Evolutionary conservation across 2,888 invertebrate genomes (phyloP), one percentile per base, ranked within the genome.

Genomic region (Ormyrus thymus): DNA sequence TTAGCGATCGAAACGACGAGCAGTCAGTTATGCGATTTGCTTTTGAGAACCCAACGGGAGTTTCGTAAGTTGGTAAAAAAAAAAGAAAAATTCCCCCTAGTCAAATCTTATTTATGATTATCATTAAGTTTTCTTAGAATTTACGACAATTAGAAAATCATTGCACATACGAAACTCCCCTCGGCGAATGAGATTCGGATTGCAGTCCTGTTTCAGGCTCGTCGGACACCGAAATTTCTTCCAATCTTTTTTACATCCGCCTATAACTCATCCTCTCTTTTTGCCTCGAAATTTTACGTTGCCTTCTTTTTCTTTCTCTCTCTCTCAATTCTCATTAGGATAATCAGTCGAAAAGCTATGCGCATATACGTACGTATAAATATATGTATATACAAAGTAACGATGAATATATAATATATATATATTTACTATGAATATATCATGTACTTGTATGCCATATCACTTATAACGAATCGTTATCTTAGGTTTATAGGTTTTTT

Each of bases 341-440:
- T 89, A 88, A 88, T 89, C 89, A 89, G 89, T 89, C 89, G 85
- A 87, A 87, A 88, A 89, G 88, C 88, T 89, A 89, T 87, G 84
- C 86, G 83, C 85, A 83, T 86, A 86, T 84, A 84, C 83, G 83
- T 85, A 83, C 83, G 83, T 86, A 84, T 86, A 86, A 86, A 85
- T 84, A 84, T 85, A 83, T 85, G 79, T 81, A 84, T 84, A 84
- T 85, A 84, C 83, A 83, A 83, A 85, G 83, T 83, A 84, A 83
- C 83, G 83, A 83, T 84, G 83, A 83, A 84, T 84, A 83, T 83
- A 84, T 83, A 80, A 83, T 84, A 84, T 82, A 29, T 29, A 29
- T 29, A 82, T 80, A 81, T 79, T 76, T 81, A 79, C 79, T 81
- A 81, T 81, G 76, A 79, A 82, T 81, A 80, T 80, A 80, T 81